Evolutionary conservation across 2,113 vertebrate species (phyloP).

Genomic region (Suricata suricatta): DNA sequence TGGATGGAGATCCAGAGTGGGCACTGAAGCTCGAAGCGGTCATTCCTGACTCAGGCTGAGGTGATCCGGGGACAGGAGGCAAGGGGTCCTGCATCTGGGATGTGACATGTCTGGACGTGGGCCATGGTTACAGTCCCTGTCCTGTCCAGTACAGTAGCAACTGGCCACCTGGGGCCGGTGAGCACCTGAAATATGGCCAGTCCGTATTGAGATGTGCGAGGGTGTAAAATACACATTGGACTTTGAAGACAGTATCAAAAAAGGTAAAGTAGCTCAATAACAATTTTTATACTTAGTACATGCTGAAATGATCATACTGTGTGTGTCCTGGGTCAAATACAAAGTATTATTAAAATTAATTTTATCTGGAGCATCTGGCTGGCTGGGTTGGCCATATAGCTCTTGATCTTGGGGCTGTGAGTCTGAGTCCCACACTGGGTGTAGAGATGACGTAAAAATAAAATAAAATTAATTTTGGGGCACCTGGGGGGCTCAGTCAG

Average conservation of each 20-base stretch:
- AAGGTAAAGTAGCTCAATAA: neutral
- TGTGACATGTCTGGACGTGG: neutral
- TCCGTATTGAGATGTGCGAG: neutral
- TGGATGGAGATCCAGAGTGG: neutral
- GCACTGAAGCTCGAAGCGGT: neutral
- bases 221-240: neutral
- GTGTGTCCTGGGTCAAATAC: neutral
- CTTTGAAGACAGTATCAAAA: neutral
- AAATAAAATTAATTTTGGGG: neutral
- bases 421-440: too few relatives aligned
- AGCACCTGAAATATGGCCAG: neutral
- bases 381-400: too few relatives aligned
- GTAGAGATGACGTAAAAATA: too few relatives aligned
- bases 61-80: neutral
- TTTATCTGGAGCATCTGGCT: neutral
- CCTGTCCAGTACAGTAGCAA: neutral
- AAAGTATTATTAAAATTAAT: neutral
- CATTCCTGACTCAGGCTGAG: neutral
- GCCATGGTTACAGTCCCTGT: neutral
- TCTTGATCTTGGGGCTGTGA: too few relatives aligned
- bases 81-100: neutral
- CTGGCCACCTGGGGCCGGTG: neutral
- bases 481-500: too few relatives aligned
- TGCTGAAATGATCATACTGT: neutral
- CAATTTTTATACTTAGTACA: neutral